Evolutionary conservation across 2,797 vertebrate species (phyloP).

Genomic region (Decapterus maruadsi): DNA sequence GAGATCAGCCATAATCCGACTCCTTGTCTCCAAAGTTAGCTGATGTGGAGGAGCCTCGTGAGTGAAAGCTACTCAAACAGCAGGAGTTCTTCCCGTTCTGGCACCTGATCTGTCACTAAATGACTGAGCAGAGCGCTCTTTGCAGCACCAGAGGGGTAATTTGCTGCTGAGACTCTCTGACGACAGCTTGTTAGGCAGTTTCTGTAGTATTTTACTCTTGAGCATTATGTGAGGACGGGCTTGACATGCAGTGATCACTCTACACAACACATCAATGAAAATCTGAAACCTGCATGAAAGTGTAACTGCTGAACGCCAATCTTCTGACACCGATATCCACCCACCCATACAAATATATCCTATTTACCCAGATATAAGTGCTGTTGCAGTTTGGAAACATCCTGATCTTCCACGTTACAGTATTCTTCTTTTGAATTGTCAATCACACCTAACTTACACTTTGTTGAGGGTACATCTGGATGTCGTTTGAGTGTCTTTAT

Average conservation of each 20-base stretch:
- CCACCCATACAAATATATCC: background rate
- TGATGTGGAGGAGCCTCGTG: background rate
- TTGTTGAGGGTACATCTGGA: background rate
- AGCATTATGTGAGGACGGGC: slow-evolving; percentile 3
- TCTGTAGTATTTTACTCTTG: background rate
- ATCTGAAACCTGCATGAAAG: background rate
- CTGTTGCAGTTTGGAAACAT: background rate
- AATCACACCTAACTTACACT: background rate
- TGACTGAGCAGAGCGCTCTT: slow-evolving; percentile 9
- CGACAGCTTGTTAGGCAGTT: slow-evolving; percentile 5
- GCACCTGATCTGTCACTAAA: slow-evolving; percentile 14
- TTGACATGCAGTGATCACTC: background rate
- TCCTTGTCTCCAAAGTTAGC: background rate
- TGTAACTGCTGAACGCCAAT: background rate
- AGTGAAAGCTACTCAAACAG: slow-evolving; percentile 4
- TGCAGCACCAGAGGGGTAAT: slow-evolving; percentile 7
- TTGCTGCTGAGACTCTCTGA: slow-evolving; percentile 6
- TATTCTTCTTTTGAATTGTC: background rate
- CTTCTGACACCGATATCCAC: background rate
- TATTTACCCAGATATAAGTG: background rate
- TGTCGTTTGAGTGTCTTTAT: background rate
- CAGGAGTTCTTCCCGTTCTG: background rate
- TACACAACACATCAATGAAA: background rate
- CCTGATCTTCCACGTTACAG: background rate
- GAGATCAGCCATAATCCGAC: background rate